phyloP scores from a whole-genome alignment of 2,797 vertebrate species.

The Trematomus bernacchii region DNA sequence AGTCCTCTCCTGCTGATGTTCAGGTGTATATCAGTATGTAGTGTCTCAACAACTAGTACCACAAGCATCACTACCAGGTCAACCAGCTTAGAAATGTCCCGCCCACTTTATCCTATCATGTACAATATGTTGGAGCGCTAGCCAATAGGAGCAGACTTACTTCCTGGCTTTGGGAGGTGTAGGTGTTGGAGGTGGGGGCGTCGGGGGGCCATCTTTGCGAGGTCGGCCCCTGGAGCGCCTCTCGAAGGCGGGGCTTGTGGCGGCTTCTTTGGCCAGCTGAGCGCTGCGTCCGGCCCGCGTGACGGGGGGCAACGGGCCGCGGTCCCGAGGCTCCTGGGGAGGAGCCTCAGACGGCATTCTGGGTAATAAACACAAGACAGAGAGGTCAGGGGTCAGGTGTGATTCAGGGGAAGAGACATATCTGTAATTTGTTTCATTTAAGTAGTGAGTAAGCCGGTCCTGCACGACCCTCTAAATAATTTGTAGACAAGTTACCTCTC shows the following conservation, averaged over 20 bases:
- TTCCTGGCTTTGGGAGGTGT: constrained; percentile 65
- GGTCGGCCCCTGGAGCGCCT: constrained; percentile 92
- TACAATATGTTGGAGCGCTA: no score
- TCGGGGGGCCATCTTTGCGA: constrained; percentile 89
- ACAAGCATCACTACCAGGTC: no score
- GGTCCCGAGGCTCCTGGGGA: constrained; percentile 89
- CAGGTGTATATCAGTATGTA: no score
- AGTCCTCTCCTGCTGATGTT: no score
- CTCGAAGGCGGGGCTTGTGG: constrained; percentile 87
- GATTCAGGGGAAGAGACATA: no score
- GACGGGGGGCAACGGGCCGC: constrained; percentile 84
- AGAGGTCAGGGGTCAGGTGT: neutral
- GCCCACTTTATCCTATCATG: no score
- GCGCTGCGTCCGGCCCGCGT: constrained; percentile 86
- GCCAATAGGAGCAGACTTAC: neutral
- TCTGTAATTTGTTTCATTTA: no score
- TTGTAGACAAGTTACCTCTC: no score
- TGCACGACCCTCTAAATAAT: no score
- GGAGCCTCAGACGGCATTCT: constrained; percentile 98
- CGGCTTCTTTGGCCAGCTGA: constrained; percentile 85
- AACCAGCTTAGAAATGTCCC: no score
- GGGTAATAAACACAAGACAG: constrained; percentile 39
- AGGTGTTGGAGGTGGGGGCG: constrained; percentile 47
- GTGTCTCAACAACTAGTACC: no score
- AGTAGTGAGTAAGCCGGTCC: no score